A percentile compares a stretch with the other conserved stretches of the same genome.
These are phyloP conservation scores for Sinocyclocheilus grahami DNA, from an alignment of 2,113 vertebrate genomes.

Conservation along the genomic window DNA sequence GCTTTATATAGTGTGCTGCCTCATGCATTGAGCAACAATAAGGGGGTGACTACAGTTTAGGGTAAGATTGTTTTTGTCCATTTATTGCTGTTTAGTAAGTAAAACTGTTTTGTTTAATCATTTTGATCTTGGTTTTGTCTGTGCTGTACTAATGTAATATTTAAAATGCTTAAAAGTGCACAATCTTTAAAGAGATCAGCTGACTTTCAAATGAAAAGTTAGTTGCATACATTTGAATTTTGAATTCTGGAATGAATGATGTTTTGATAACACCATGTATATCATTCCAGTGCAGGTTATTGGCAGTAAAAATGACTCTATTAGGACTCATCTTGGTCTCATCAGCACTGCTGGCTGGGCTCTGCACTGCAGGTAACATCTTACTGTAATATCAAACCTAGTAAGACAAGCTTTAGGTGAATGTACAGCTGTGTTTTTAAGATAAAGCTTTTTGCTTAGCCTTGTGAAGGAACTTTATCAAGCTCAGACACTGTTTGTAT, in stretches of 20 bases:
- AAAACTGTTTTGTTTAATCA: not conserved
- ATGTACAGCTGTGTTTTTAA: not conserved
- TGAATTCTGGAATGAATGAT: not conserved
- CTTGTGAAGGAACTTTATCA: not conserved
- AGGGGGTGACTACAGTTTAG: constrained; percentile 1
- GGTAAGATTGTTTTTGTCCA: constrained; percentile 39
- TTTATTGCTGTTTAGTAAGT: not conserved
- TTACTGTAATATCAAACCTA: not conserved
- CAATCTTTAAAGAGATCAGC: not conserved
- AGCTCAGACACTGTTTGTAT: not conserved
- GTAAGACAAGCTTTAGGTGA: not conserved
- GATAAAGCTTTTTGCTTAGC: not conserved
- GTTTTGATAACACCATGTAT: not conserved
- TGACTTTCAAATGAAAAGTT: not conserved
- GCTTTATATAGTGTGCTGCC: constrained; percentile 42
- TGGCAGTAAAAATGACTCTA: constrained; percentile 32
- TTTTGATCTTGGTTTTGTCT: not conserved
- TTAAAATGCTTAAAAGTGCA: not conserved
- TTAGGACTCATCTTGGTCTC: constrained; percentile 28
- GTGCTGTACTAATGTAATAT: not conserved
- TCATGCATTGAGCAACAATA: not conserved
- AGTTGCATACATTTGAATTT: not conserved
- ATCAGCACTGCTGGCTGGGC: constrained; percentile 53
- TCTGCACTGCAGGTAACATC: constrained; percentile 68
- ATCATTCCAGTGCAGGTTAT: not conserved